These are phyloP conservation scores for Archocentrus centrarchus DNA, from an alignment of 2,113 vertebrate species.

Conservation along the genomic window DNA sequence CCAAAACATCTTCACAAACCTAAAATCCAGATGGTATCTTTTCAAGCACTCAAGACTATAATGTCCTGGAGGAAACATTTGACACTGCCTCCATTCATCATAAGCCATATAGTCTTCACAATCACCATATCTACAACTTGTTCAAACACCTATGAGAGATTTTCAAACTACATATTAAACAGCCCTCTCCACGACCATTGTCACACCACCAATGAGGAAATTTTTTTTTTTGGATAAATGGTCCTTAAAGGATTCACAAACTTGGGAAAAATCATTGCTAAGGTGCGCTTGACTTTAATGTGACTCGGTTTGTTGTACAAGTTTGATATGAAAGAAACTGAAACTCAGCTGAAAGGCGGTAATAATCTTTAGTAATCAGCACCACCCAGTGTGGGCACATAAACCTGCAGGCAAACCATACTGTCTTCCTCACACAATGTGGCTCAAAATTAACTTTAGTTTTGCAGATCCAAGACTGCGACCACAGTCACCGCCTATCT, in stretches of 20 bases:
- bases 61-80: background rate
- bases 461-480: background rate
- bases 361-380: conserved; percentile 15
- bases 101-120: background rate
- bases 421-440: background rate
- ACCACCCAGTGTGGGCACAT: background rate
- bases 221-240: background rate
- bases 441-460: background rate
- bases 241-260: background rate
- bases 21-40: background rate
- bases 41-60: background rate
- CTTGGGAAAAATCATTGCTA: background rate
- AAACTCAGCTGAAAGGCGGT: background rate
- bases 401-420: background rate
- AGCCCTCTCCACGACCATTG: background rate
- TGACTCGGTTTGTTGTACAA: background rate
- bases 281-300: background rate
- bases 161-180: background rate
- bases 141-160: background rate
- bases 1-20: background rate
- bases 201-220: background rate
- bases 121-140: background rate
- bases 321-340: background rate
- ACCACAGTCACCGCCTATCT: background rate
- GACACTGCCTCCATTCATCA: background rate